Base-by-base conservation (phyloP, 53 echinoderm and acorn worm genomes). In the Mesocentrotus franciscanus region DNA sequence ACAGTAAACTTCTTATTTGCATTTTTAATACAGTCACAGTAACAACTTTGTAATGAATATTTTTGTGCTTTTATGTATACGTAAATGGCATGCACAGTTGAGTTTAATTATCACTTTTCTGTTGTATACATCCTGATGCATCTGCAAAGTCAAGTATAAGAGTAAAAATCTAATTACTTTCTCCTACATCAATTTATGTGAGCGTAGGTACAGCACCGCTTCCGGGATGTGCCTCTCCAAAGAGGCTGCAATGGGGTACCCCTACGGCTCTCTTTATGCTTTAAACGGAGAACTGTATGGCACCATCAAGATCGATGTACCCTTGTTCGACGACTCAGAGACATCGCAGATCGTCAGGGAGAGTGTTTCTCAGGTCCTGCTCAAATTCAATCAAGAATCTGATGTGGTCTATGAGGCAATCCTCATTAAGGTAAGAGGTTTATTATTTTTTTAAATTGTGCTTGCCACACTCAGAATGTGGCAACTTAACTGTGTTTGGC, bases 281-380 rank as follows among this genome's bases (percentile, higher is more conserved):
- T 70, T 61, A 27, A 78, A 91, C 26, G 98, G 98, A 30, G 85
- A 97, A 56, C 93, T 98, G 32, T 99, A 70, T 71, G 97, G 96
- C 30, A 96, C 87, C 83, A 96, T 99, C 55, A 95, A 93, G 56
- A 90, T 99, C 72, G 96, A 90, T 56, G 91, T 97, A 84, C 93
- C 97, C 15, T 96, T 99, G 32, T 96, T 92, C n/a, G 98, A 97
- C 87, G 97, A 98, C 83, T 97, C 97, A 0, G 99, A 97, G 85
- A 97, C 99, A 62, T 96, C 98, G 42, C 97, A 96, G 92, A 98
- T 99, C 68, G 96, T 99, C 81, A 36, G 89, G 30, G 91, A 96
- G 68, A 96, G 96, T n/a, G 99, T 99, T 15, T 60, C 95, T 29
- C 90, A 92, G 78, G 97, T 97, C 61, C 97, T 99, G 60, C 92